Conservation (phyloP, 2,888 invertebrate genomes). For the Dermolepida albohirtum region DNA sequence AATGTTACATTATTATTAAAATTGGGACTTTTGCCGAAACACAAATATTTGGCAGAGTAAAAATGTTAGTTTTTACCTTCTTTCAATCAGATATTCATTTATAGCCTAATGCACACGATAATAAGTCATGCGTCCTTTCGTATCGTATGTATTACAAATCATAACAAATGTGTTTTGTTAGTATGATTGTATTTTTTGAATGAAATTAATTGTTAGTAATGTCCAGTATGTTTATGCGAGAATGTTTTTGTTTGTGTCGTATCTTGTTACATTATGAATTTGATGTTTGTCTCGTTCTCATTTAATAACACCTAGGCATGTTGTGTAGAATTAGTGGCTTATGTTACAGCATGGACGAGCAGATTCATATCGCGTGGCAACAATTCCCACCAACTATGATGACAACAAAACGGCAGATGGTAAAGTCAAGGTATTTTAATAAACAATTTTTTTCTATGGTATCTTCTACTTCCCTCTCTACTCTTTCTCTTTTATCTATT, state of each 20-base stretch:
- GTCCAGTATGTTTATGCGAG: too few relatives aligned
- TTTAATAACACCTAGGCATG: conserved; percentile 40
- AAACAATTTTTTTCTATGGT: conserved; percentile 11
- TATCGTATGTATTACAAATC: too few relatives aligned
- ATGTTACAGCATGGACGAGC: conserved; percentile 87
- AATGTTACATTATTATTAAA: too few relatives aligned
- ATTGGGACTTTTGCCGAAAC: too few relatives aligned
- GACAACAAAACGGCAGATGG: conserved; percentile 97
- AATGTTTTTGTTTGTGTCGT: neutral
- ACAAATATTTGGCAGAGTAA: too few relatives aligned
- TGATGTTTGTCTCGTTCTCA: conserved; percentile 20
- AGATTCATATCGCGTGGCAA: conserved; percentile 98
- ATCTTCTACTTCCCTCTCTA: conserved; percentile 36
- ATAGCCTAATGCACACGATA: too few relatives aligned
- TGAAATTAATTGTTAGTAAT: neutral
- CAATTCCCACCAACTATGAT: conserved; percentile 90
- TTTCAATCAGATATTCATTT: too few relatives aligned
- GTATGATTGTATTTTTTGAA: neutral
- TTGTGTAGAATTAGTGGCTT: conserved; percentile 46
- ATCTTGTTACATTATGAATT: conserved; percentile 1
- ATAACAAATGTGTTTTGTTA: too few relatives aligned
- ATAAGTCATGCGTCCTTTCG: too few relatives aligned
- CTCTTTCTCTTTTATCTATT: conserved; percentile 39
- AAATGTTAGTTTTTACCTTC: too few relatives aligned
- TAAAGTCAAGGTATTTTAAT: conserved; percentile 82